phyloP scores from a whole-genome alignment of 1,140 invertebrate species.

The Trinorchestia longiramus region DNA sequence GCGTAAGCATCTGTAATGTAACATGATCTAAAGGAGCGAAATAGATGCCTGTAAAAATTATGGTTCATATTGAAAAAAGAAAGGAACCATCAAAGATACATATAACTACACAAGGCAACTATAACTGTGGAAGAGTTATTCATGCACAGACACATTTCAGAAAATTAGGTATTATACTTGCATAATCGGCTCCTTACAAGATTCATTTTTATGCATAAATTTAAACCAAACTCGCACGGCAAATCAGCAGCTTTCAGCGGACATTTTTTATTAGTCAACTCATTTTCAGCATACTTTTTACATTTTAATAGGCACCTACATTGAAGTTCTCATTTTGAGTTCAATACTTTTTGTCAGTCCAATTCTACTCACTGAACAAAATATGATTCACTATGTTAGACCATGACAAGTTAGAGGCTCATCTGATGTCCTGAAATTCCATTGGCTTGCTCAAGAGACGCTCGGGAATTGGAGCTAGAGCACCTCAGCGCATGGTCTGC shows the following conservation, averaged over 20 bases:
- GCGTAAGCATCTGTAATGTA: too few species aligned
- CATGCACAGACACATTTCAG: neutral
- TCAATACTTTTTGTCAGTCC: neutral
- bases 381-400: neutral
- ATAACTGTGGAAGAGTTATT: neutral
- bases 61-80: neutral
- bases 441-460: neutral
- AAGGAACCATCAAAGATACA: neutral
- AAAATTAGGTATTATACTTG: neutral
- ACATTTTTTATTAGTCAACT: neutral
- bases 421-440: neutral
- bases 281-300: neutral
- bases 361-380: neutral
- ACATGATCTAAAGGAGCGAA: too few species aligned
- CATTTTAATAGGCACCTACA: neutral
- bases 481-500: neutral
- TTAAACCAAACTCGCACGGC: neutral
- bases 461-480: neutral
- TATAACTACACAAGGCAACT: neutral
- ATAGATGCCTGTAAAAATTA: neutral
- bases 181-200: neutral
- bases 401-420: neutral
- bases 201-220: neutral
- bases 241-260: neutral
- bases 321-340: too few species aligned